Evolutionary conservation across 30 jellyfish, hydroid and myxozoan genomes (phyloP), one percentile per base, ranked within the genome.

Genomic region (Nemopilema nomurai): DNA sequence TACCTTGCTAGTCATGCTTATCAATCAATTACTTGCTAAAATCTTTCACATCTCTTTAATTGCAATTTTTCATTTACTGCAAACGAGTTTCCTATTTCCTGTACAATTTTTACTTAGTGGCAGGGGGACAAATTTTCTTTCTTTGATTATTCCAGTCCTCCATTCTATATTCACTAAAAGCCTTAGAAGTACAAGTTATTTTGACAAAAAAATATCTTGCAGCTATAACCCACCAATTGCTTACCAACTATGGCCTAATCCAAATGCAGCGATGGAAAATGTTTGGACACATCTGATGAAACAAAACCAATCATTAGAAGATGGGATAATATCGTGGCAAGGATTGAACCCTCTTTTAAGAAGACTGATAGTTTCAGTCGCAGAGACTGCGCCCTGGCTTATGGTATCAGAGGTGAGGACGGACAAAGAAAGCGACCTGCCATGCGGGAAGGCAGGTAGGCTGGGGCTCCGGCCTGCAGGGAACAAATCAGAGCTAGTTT

Each of bases 311-410:
- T 18, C 62, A 7, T 6, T 51, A 17, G 25, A n/a, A 3, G 64
- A 23, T 25, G 18, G 6, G 7, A 4, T 74, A 32, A 63, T 22
- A 6, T 8, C 7, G 1, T 8, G 27, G 19, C 86, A 25, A 51
- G 51, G 0, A 3, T n/a, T 49, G 62, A 76, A 76, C 25, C 86
- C 86, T n/a, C 62, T 76, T 52, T 27, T 76, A 25, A 80, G 82
- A 0, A 33, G 74, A 25, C n/a, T 80, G 0, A 32, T 74, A 41
- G 90, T 80, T 17, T 81, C 90, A 22, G 81, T 80, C 1, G 81
- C 81, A 22, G 74, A 31, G 1, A 24, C 90, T 0, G 81, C 71
- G 41, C 90, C 90, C 23, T 67, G 81, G 81, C 74, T 80, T 3
- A 8, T 26, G 33, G 62, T 67, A 8, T 21, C 70, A 17, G 65